Conservation (phyloP, 2,888 invertebrate genomes). For the Drosophila meridiana region DNA sequence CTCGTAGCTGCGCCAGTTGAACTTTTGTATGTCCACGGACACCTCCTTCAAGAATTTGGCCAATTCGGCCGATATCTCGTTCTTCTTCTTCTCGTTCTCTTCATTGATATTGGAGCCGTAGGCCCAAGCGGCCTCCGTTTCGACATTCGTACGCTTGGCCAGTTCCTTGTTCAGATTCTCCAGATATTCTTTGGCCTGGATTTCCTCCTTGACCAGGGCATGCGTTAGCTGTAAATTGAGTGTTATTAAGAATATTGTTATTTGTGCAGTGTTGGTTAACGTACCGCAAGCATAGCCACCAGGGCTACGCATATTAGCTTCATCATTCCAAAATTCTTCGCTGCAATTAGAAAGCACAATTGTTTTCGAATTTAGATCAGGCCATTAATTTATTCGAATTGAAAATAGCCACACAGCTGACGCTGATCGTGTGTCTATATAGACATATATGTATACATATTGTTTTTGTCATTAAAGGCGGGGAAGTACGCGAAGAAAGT, state of each 20-base stretch:
- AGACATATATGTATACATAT: not conserved
- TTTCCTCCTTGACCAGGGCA: conserved; percentile 83
- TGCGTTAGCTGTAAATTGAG: conserved; percentile 58
- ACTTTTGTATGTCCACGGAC: conserved; percentile 85
- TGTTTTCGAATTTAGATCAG: conserved; percentile 44
- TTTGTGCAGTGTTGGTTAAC: conserved; percentile 12
- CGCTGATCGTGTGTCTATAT: conserved; percentile 27
- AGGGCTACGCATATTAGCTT: conserved; percentile 58
- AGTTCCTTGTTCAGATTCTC: conserved; percentile 87
- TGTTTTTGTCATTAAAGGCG: not conserved
- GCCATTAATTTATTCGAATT: conserved; percentile 20
- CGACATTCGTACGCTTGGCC: conserved; percentile 87
- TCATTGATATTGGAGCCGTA: conserved; percentile 92
- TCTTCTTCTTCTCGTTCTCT: conserved; percentile 87
- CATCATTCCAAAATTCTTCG: conserved; percentile 50
- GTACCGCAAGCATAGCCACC: conserved; percentile 66
- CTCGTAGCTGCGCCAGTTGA: conserved; percentile 90
- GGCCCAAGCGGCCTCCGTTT: conserved; percentile 89
- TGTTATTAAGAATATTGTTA: not conserved
- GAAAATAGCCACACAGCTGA: conserved; percentile 27
- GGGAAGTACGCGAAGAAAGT: not conserved
- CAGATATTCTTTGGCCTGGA: conserved; percentile 88
- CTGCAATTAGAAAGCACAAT: conserved; percentile 36
- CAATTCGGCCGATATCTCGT: conserved; percentile 79
- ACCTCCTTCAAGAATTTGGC: conserved; percentile 84